These are phyloP conservation scores for Brachyalestes nurse DNA, from an alignment of 2,797 vertebrate genomes.

Conservation along the genomic window DNA sequence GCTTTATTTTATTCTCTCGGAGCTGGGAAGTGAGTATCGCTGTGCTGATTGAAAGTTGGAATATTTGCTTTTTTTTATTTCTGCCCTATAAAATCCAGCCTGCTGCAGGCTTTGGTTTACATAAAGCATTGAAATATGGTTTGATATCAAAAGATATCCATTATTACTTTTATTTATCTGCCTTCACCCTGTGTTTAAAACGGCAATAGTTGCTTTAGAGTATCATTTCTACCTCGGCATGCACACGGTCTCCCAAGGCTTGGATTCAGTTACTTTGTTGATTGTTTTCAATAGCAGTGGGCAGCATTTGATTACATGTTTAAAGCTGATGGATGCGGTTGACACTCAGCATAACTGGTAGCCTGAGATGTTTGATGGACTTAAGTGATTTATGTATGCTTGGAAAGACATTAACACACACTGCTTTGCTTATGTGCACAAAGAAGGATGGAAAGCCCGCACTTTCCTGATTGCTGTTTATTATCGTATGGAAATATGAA, in stretches of 20 bases:
- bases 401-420: conserved; percentile 29
- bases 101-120: conserved; percentile 60
- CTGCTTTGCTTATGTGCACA: conserved; percentile 4
- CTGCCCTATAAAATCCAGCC: conserved; percentile 7
- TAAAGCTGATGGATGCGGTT: conserved; percentile 60
- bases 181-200: conserved; percentile 33
- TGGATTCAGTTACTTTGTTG: conserved; percentile 68
- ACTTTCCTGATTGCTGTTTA: conserved; percentile 36
- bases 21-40: conserved; percentile 22
- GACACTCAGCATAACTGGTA: conserved; percentile 40
- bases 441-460: conserved; percentile 13
- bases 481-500: conserved; percentile 33
- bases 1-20: conserved; percentile 22
- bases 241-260: conserved; percentile 12
- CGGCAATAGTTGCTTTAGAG: conserved; percentile 70
- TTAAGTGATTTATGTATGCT: conserved; percentile 46
- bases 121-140: conserved; percentile 61
- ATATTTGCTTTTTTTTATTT: conserved; percentile 35
- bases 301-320: conserved; percentile 66
- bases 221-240: conserved; percentile 65
- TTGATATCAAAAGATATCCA: conserved; percentile 52
- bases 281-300: conserved; percentile 69
- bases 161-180: conserved; percentile 9
- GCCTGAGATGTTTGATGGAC: conserved; percentile 40
- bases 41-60: conserved; percentile 29